Evolutionary conservation across 2,888 invertebrate species (phyloP), one percentile per base, ranked within the genome.

Genomic region (Melanargia galathea): DNA sequence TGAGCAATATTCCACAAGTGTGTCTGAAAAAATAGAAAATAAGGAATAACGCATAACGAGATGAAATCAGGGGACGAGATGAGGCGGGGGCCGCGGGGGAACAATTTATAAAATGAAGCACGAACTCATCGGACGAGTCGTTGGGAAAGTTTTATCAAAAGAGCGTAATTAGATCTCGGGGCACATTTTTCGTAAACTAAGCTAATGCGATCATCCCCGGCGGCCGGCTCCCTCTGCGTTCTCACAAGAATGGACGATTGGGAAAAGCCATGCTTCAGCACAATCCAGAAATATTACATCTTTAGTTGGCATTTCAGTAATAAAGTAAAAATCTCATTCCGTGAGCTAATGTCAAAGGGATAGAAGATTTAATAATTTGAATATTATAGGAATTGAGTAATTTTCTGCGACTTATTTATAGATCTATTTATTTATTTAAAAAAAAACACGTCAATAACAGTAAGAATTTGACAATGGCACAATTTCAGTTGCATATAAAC

Each of bases 141-240:
- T 60, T 55, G 46, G 38, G 55, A 63, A 67, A 65, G 57, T 67
- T 65, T 58, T 63, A 63, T 66, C 63, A 63, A 61, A 67, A 61
- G 63, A 63, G 49, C 52, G 61, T 69, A 67, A 69, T 69, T 69
- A 67, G 63, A 69, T 69, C 65, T 38, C 59, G 57, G 58, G 46
- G 66, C 63, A 64, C 62, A 67, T 67, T 69, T 69, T 70, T 67
- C 60, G 62, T 70, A 61, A 67, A 67, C 65, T 64, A 69, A 70
- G 64, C 70, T 67, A 67, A 70, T 65, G 62, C 63, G 64, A 63
- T 54, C 62, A 43, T 55, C 59, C 60, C 22, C 7, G 13, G 24
- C 49, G 58, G 45, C 20, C 45, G 10, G 2, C 10, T 5, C 16
- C 16, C 45, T 20, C 45, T 3, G 11, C 40, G 18, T 16, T 1